Conservation (phyloP, 2,113 vertebrate species). For the Balaeniceps rex region DNA sequence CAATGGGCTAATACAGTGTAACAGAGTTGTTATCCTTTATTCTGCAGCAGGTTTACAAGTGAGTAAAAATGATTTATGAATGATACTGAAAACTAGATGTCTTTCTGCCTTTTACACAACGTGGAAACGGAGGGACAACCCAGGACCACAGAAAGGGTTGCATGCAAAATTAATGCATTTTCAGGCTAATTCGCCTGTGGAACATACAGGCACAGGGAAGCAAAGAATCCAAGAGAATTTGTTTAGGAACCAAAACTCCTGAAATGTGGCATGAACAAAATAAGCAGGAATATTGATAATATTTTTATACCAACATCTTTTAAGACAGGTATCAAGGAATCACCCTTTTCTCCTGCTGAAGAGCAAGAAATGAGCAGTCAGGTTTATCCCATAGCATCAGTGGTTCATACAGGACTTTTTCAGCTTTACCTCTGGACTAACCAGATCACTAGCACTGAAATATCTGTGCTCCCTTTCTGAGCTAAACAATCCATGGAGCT, state of each 20-base stretch:
- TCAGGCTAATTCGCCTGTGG: background rate
- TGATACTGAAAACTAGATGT: background rate
- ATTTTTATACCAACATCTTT: background rate
- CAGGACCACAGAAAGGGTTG: background rate
- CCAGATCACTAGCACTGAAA: background rate
- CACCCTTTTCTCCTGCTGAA: background rate
- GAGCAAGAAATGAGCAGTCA: background rate
- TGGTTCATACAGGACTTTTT: background rate
- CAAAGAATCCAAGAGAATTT: background rate
- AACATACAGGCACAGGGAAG: background rate
- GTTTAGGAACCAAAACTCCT: background rate
- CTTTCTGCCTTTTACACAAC: background rate
- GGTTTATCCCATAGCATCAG: background rate
- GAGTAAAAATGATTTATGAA: background rate
- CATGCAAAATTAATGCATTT: background rate
- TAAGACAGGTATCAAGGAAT: background rate
- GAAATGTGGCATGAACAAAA: background rate
- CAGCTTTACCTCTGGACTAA: background rate
- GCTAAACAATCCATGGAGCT: background rate
- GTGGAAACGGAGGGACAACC: background rate
- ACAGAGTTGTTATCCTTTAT: background rate
- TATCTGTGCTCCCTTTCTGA: background rate
- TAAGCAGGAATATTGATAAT: background rate
- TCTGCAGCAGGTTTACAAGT: slow-evolving; percentile 20
- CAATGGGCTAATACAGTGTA: background rate